phyloP scores from a whole-genome alignment of 2,797 vertebrate genomes.

The Sternotherus odoratus region DNA sequence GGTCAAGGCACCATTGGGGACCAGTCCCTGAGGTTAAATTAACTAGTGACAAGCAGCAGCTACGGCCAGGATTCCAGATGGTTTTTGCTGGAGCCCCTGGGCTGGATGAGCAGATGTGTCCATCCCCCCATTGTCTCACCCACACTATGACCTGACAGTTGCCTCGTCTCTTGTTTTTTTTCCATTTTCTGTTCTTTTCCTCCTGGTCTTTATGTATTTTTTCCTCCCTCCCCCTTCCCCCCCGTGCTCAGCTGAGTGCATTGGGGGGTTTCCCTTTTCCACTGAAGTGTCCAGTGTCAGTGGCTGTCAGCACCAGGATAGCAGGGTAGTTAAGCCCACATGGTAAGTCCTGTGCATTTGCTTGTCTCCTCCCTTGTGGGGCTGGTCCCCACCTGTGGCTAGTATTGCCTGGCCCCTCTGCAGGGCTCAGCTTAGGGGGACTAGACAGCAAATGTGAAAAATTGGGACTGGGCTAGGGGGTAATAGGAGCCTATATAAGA shows the following conservation, averaged over 20 bases:
- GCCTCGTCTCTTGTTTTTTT: neutral
- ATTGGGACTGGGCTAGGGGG: too few species aligned
- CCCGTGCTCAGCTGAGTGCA: neutral
- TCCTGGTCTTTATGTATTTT: neutral
- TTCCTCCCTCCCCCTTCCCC: neutral
- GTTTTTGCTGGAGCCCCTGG: neutral
- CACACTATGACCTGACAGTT: neutral
- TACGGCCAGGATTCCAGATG: neutral
- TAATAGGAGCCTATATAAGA: too few species aligned
- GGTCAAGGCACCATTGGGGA: neutral
- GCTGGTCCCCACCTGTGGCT: neutral
- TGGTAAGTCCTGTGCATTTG: neutral
- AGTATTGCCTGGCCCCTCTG: neutral
- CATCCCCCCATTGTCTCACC: fast-evolving
- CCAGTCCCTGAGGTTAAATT: neutral
- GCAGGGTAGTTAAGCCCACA: neutral
- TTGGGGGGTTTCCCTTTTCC: neutral
- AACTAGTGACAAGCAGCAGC: neutral
- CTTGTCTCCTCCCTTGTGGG: neutral
- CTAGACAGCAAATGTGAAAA: too few species aligned
- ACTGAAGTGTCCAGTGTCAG: neutral
- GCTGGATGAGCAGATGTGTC: neutral
- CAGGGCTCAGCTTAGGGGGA: neutral
- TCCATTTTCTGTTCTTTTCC: neutral
- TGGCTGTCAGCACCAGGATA: neutral